Conservation (phyloP, 2,113 vertebrate species). For the Indicator maculatus region DNA sequence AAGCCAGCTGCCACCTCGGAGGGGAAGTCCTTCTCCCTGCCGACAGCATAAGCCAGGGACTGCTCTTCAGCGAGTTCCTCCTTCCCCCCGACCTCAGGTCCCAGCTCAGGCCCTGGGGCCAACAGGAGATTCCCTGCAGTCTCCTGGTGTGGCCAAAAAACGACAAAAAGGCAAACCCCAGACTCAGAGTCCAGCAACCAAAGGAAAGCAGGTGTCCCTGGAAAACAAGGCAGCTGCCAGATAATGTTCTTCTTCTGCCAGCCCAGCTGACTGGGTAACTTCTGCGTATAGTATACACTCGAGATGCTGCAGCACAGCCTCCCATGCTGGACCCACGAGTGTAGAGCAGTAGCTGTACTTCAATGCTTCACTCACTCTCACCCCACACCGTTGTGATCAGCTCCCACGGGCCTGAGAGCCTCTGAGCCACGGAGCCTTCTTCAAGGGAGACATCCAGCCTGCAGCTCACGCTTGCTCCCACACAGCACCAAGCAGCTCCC, state of each 20-base stretch:
- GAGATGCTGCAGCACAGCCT: slow-evolving; percentile 79
- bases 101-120: slow-evolving; percentile 75
- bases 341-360: slow-evolving; percentile 61
- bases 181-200: slow-evolving; percentile 77
- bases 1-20: slow-evolving; percentile 80
- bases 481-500: slow-evolving; percentile 28
- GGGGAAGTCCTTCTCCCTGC: slow-evolving; percentile 88
- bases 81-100: slow-evolving; percentile 73
- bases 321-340: slow-evolving; percentile 68
- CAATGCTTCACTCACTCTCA: slow-evolving; percentile 67
- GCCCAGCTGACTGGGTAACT: slow-evolving; percentile 55
- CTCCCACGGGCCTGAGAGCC: slow-evolving; percentile 44
- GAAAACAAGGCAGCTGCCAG: slow-evolving; percentile 82
- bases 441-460: slow-evolving; percentile 17
- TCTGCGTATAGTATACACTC: slow-evolving; percentile 68
- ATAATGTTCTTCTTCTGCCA: slow-evolving; percentile 82
- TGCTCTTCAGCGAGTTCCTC: slow-evolving; percentile 65
- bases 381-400: slow-evolving; percentile 1
- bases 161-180: slow-evolving; percentile 81
- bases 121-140: slow-evolving; percentile 73
- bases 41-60: slow-evolving; percentile 75
- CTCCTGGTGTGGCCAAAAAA: slow-evolving; percentile 73
- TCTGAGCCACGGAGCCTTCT: slow-evolving; percentile 36
- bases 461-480: slow-evolving; percentile 48
- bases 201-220: slow-evolving; percentile 78